These are phyloP conservation scores for Temnothorax unifasciatus DNA, from an alignment of 2,888 invertebrate genomes.

Conservation along the genomic window DNA sequence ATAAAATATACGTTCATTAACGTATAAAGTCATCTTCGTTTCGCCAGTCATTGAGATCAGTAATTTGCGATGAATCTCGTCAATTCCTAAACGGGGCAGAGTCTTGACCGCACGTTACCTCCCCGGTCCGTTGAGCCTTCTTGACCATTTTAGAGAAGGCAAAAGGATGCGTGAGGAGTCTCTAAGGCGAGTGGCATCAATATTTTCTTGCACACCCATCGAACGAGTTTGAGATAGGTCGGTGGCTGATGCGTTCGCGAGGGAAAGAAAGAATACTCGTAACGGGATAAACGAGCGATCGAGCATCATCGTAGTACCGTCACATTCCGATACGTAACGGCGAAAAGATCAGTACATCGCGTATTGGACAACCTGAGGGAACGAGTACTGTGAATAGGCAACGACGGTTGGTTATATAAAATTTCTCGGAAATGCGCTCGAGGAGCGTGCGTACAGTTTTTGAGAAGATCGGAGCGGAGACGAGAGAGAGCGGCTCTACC, in stretches of 20 bases:
- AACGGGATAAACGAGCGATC: constrained; percentile 77
- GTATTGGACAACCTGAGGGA: constrained; percentile 47
- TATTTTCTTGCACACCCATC: constrained; percentile 76
- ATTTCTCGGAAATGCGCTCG: constrained; percentile 68
- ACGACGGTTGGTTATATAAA: constrained; percentile 65
- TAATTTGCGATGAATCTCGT: constrained; percentile 12
- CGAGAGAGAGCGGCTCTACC: constrained; percentile 16
- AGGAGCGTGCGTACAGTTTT: constrained; percentile 67
- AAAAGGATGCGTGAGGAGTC: constrained; percentile 70
- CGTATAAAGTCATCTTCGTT: neutral
- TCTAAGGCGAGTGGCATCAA: constrained; percentile 77
- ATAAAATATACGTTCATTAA: neutral
- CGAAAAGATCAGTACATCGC: constrained; percentile 64
- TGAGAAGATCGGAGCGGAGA: constrained; percentile 65
- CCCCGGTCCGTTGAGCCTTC: constrained; percentile 64
- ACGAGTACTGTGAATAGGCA: constrained; percentile 52
- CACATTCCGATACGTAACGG: constrained; percentile 78
- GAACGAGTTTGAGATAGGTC: constrained; percentile 74
- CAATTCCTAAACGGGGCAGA: constrained; percentile 33
- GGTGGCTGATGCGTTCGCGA: constrained; percentile 57
- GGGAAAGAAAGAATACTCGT: constrained; percentile 71
- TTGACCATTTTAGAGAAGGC: constrained; percentile 73
- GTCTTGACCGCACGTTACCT: constrained; percentile 1
- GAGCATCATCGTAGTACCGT: constrained; percentile 64
- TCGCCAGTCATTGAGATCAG: neutral